These are phyloP conservation scores for Tragelaphus buxtoni DNA, from an alignment of 2,113 vertebrate species.

Conservation along the genomic window DNA sequence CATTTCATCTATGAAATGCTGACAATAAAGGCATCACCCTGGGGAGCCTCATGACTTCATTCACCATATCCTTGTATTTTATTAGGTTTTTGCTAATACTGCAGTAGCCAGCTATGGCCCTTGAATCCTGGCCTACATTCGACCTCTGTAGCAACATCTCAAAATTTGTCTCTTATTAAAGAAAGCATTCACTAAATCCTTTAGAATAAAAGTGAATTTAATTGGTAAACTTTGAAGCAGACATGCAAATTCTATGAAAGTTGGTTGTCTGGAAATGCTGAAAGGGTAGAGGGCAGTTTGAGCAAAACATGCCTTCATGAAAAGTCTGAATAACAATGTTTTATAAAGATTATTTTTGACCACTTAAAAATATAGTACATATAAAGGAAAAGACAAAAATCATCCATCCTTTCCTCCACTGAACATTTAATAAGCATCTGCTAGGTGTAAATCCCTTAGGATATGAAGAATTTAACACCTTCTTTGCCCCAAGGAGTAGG, in stretches of 20 bases:
- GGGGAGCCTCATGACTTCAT: not conserved
- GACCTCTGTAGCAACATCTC: not conserved
- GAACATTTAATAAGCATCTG: constrained; percentile 7
- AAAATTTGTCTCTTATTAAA: not conserved
- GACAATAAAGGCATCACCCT: too few species aligned
- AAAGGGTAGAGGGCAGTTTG: not conserved
- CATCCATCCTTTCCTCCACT: not conserved
- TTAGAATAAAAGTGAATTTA: not conserved
- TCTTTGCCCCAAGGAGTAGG: not conserved
- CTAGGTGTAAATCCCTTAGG: not conserved
- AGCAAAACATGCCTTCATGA: not conserved
- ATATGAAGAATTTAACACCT: not conserved
- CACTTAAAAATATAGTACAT: not conserved
- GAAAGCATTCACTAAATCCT: not conserved
- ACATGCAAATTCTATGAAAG: not conserved
- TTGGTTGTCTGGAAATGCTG: not conserved
- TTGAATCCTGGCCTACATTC: not conserved
- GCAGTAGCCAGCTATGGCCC: not conserved
- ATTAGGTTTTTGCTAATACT: not conserved
- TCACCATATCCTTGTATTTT: not conserved
- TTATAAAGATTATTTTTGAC: not conserved
- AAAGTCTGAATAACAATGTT: not conserved
- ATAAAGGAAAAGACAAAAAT: not conserved
- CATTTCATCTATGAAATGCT: not conserved
- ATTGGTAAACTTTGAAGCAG: not conserved